Evolutionary conservation across 1,140 invertebrate species (phyloP).

Genomic region (Berghia stephanieae): DNA sequence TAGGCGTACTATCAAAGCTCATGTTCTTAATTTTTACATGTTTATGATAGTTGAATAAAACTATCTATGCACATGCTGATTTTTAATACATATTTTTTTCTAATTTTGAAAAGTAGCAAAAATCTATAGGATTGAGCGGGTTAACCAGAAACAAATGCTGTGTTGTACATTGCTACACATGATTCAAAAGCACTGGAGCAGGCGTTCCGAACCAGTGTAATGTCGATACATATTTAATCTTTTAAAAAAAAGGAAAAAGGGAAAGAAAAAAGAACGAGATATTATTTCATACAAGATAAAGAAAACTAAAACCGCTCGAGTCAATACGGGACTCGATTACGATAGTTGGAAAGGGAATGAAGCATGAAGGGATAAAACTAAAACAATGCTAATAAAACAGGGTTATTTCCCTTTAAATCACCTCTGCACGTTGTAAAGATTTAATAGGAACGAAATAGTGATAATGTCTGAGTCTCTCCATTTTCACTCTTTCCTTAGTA

Average conservation of each 20-base stretch:
- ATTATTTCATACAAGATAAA: constrained; percentile 1
- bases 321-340: too few species aligned
- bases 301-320: too few species aligned
- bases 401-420: not conserved
- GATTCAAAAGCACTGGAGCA: not conserved
- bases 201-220: not conserved
- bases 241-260: not conserved
- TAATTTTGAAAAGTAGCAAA: too few species aligned
- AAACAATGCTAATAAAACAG: not conserved
- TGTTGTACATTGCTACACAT: not conserved
- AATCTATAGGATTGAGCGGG: too few species aligned
- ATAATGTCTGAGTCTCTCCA: too few species aligned
- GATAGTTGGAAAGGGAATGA: too few species aligned
- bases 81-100: too few species aligned
- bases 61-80: too few species aligned
- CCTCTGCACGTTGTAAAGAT: not conserved
- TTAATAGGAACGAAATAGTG: not conserved
- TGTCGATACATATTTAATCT: not conserved
- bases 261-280: not conserved
- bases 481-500: too few species aligned
- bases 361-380: not conserved
- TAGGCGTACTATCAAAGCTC: too few species aligned
- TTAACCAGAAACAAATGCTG: constrained; percentile 7
- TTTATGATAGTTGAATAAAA: too few species aligned
- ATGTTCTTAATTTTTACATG: too few species aligned